Evolutionary conservation across 2,113 vertebrate species (phyloP), one percentile per base, ranked within the genome.

Genomic region (Oriolus oriolus): DNA sequence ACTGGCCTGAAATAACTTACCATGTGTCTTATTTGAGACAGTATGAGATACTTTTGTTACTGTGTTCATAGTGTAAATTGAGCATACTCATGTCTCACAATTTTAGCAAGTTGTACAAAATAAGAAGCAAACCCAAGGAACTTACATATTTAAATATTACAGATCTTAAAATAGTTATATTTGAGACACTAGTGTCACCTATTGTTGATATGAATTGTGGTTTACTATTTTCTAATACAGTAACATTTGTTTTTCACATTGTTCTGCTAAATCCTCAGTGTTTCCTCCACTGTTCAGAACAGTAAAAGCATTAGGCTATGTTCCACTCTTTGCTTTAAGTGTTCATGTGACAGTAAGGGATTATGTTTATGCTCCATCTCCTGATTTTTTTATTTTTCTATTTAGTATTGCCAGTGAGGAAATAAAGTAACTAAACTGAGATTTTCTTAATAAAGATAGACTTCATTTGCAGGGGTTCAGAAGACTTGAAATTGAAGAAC

Each of bases 401-500:
- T 5, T 50, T 88, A 9, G 5, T 86, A 14, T 56, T 76, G 15
- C 7, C 11, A 19, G 9, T 1, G 1, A 35, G 8, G 4, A 76
- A 71, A 37, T 61, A 42, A 78, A 74, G 13, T 78, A 91, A 75
- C 4, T 78, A 47, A 93, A 26, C 6, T 2, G 7, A 47, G 10
- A 21, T 57, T 41, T 80, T 69, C 41, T 39, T 81, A 57, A 10
- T 96, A 49, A 90, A 60, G 18, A 10, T 17, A 41, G 3, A 23
- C 1, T 97, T 73, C 56, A 42, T 95, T 95, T 97, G 23, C 96
- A 98, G 98, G 95, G 99, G 99, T 44, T 98, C 97, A 13, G 98
- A 99, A 87, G 93, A 97, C 9, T 97, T 97, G 26, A 49, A 99
- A 28, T 97, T 98, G 59, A 99, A 98, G 97, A 99, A 99, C 86